Evolutionary conservation across 1,140 invertebrate species (phyloP), one percentile per base, ranked within the genome.

Genomic region (Drosophila simulans): DNA sequence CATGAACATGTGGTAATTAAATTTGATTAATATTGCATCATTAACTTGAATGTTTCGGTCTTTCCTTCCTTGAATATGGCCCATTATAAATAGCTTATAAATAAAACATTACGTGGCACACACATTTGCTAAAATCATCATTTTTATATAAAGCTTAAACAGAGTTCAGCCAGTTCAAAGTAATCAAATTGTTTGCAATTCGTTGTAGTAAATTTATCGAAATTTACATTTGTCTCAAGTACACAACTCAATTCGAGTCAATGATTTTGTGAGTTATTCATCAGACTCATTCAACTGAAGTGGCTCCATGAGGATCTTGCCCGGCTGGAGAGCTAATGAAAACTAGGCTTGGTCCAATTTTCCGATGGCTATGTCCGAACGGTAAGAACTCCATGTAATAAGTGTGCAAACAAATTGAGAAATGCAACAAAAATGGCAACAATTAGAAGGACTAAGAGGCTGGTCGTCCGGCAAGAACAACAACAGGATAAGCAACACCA

Each of bases 361-460:
- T 15, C 35, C 35, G 51, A 27, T 5, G 51, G 51, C 59, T 1
- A 79, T 46, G 58, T 48, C 43, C 40, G 35, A 49, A 20, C 31
- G 25, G 60, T 56, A 68, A 70, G 65, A 51, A 56, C 42, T 40
- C 39, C 22, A 73, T 80, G 65, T 77, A 81, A 80, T 80, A 64
- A 81, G 78, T 74, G 82, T 74, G 82, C 74, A 85, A 86, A 86
- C 83, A 85, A 85, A 86, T 85, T 86, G 77, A 77, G 80, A 78
- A 77, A 74, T 85, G 74, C 82, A 86, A 79, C 31, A 54, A 27
- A 37, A 62, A 25, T 17, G 51, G 17, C 49, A 56, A 46, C 66
- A 76, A 68, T 57, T 53, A 68, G 53, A 42, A 51, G 55, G 34
- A 17, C 46, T 25, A 43, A 48, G 15, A 27, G 49, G 43, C 52